Base-by-base conservation (phyloP, 2,888 invertebrate species). In the Epinotia bilunana region DNA sequence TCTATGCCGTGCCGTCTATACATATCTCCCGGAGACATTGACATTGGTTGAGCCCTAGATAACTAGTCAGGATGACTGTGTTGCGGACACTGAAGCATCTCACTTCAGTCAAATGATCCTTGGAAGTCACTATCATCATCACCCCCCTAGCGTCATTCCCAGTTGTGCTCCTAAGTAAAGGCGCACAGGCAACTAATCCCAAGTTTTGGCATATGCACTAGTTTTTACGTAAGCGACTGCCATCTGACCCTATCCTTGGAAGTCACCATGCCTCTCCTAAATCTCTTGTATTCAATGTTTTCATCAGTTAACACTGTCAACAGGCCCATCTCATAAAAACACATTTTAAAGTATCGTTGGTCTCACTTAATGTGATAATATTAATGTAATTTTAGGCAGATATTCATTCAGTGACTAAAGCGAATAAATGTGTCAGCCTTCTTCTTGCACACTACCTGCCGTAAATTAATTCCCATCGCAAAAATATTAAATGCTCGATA, bases 1-100 rank as follows among this genome's bases (percentile, higher is more conserved):
- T 61, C 61, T 61, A 61, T 67, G 53, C 28, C 69, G 69, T 65
- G 53, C 28, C 69, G 69, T 60, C 46, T 69, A 60, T 60, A 39
- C 39, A 39, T 39, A 69, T 12, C 23, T 46, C 23, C 43, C 46
- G 18, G 23, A 69, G 69, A 69, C 69, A 69, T 60, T 69, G 69
- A 69, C 69, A 69, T 69, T 69, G 69, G 46, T 46, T 58, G 43
- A 58, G 39, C 43, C 68, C 58, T 58, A 69, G 58, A 23, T 67
- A 53, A n/a, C 53, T 55, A 60, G 43, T 60, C 60, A 69, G 69
- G 46, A 60, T 69, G 23, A 69, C 23, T 60, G 16, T 46, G 60
- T 60, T 69, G 53, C 33, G 9, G n/a, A 28, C 49, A 49, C 16
- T 62, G 11, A 18, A 18, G 57, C 3, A 23, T 16, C n/a, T n/a